Conservation (phyloP, 2,797 vertebrate species). For the Spea hammondii region DNA sequence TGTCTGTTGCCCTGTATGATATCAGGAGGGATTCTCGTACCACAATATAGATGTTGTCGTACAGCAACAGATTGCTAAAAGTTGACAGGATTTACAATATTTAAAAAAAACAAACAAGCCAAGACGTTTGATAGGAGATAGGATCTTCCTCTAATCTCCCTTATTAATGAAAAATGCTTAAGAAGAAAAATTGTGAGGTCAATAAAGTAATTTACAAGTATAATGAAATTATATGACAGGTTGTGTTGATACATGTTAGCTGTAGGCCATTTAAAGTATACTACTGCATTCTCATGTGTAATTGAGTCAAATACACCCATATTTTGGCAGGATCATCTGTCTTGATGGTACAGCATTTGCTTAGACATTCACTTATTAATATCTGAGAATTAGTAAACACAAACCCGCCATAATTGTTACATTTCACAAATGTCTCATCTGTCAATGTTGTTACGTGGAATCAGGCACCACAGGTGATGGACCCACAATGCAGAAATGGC, state of each 20-base stretch:
- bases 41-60: constrained; percentile 20
- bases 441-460: too few species aligned
- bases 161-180: background rate
- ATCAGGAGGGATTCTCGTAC: constrained; percentile 19
- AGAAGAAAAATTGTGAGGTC: background rate
- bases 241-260: constrained; percentile 1
- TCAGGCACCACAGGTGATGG: too few species aligned
- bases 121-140: background rate
- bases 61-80: background rate
- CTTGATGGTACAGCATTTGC: background rate
- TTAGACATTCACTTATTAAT: too few species aligned
- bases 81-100: background rate
- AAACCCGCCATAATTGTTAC: too few species aligned
- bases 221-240: background rate
- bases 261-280: background rate
- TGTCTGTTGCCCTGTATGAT: constrained; percentile 19
- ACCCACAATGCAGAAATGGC: too few species aligned
- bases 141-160: background rate
- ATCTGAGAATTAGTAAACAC: too few species aligned
- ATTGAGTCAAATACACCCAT: background rate
- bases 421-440: too few species aligned
- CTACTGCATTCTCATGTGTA: constrained; percentile 5
- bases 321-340: constrained; percentile 9
- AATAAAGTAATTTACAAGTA: constrained; percentile 12
- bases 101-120: background rate